Base-by-base conservation (phyloP, 2,797 vertebrate species). In the Mastacembelus armatus region DNA sequence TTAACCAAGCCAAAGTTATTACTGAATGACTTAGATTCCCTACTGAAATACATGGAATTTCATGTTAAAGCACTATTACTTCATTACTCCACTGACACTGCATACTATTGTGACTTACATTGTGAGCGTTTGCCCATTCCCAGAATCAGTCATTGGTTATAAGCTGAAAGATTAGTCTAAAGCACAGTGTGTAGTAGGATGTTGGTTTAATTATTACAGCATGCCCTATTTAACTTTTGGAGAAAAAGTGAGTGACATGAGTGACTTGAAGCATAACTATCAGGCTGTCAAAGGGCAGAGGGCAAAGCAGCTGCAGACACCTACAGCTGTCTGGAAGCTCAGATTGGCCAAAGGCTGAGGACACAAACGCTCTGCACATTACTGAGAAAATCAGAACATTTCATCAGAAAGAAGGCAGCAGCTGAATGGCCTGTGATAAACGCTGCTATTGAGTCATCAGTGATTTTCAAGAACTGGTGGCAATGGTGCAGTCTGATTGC, bases 361-460 rank as follows among this genome's bases (percentile, higher is more conserved):
- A 70, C 77, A 72, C 52, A 63, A 76, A 69, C 10, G 65, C 77
- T 65, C 62, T 2, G 38, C 77, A 61, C 63, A 61, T 67, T 56
- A 32, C 44, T 21, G 76, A 85, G 78, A 80, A 86, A 90, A 91
- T 91, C 87, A 89, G 71, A 58, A 50, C 83, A 64, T 88, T 87
- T 88, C 80, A 89, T 84, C 84, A 80, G 72, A 87, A 73, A 69
- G 66, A 71, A 77, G 56, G 85, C 74, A 60, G 72, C 71, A 44
- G 74, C 77, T 89, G 87, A 89, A 89, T 89, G 77, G 86, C 68
- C 71, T 59, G 43, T 75, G 78, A 86, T 92, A 88, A 89, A 86
- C 84, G 82, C 86, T 68, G 63, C 48, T 62, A 81, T 81, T 78
- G 77, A 89, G 83, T 77, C 85, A 72, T 86, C 74, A 64, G 63